Base-by-base conservation (phyloP, 2,797 vertebrate species). In the Hemitrygon akajei region DNA sequence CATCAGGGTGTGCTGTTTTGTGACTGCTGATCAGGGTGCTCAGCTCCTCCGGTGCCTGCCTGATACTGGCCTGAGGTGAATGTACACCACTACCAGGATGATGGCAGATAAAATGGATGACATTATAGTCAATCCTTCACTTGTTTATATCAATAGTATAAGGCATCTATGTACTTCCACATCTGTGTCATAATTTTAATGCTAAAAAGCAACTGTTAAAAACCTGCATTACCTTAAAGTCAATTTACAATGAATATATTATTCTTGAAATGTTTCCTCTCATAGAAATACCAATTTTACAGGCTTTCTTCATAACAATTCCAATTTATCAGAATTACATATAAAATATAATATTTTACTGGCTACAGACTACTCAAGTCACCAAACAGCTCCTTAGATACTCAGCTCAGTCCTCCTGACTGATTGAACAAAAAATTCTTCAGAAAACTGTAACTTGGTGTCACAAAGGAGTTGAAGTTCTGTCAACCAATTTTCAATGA, bases 321-420 rank as follows among this genome's bases (percentile, higher is more conserved):
- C 9, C 37, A 82, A 82, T 82, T 82, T 82, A 82, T 82, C 80
- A 82, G 18, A 47, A 82, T 82, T 56, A 82, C 80, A 47, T 37
- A 56, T 40, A 56, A 56, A 84, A 56, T 84, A 58, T 40, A 25
- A 12, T 12, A 10, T 27, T 84, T 84, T 80, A n/a, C 14, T 80
- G 34, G 27, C 22, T 47, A 84, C 40, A 58, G 47, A 27, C 7
- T 56, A 11, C 20, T 56, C 81, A 84, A 84, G 56, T 10, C 10
- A 56, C 22, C 56, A 25, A 11, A 84, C 12, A 10, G 40, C 40
- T 25, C 81, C 84, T 47, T 47, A 47, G 47, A 47, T 47, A 47
- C 47, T 47, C 47, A 47, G 47, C 81, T 73, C 40, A 82, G 20
- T 6, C 16, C 37, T 6, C 16, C 37, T 79, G 71, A 73, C 5